Evolutionary conservation across 2,888 invertebrate genomes (phyloP).

Genomic region (Morpho helenor): DNA sequence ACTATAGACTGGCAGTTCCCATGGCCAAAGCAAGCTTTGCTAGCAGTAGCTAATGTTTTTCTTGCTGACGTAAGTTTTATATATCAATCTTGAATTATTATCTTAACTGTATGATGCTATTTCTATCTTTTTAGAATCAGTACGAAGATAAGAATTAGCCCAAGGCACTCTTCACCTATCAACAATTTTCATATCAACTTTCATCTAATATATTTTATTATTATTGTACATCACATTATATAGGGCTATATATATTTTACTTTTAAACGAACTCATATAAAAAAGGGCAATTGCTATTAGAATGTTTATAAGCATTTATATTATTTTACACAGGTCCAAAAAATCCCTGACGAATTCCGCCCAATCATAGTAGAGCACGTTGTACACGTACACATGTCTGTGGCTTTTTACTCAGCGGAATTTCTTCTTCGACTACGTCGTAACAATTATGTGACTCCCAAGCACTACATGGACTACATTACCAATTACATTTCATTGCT

Average conservation of each 20-base stretch:
- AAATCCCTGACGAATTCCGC: constrained; percentile 84
- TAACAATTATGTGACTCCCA: constrained; percentile 94
- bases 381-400: constrained; percentile 90
- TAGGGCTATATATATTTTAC: too few relatives aligned
- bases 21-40: constrained; percentile 94
- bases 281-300: too few relatives aligned
- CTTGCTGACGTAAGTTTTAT: constrained; percentile 83
- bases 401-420: constrained; percentile 84
- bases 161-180: too few relatives aligned
- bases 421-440: constrained; percentile 87
- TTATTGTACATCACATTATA: too few relatives aligned
- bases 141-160: too few relatives aligned
- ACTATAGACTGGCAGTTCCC: constrained; percentile 97
- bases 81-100: too few relatives aligned
- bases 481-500: constrained; percentile 87
- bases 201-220: too few relatives aligned
- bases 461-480: constrained; percentile 94
- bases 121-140: too few relatives aligned
- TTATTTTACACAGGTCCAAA: constrained; percentile 74
- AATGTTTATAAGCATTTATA: too few relatives aligned
- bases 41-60: constrained; percentile 92
- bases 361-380: constrained; percentile 89
- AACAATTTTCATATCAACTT: too few relatives aligned
- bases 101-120: too few relatives aligned
- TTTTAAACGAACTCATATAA: too few relatives aligned